phyloP scores from a whole-genome alignment of 2,113 vertebrate species.

The Indicator indicator region DNA sequence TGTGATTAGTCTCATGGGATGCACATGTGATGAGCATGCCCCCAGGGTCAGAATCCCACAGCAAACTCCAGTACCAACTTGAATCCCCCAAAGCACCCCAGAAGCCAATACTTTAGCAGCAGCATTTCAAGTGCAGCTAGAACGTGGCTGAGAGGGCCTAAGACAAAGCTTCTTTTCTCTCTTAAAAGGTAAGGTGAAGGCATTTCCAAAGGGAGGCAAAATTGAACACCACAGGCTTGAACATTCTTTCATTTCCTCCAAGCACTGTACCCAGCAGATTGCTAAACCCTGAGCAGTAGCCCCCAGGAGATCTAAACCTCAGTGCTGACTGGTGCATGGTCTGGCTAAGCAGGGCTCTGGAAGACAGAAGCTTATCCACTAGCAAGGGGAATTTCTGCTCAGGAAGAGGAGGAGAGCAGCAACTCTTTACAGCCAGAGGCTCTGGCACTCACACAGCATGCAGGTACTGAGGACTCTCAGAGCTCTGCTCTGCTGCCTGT shows the following conservation, averaged over 20 bases:
- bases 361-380: neutral
- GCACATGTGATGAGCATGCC: neutral
- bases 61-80: accelerated
- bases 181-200: neutral
- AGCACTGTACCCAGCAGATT: neutral
- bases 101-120: neutral
- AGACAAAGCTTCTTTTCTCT: neutral
- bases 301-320: neutral
- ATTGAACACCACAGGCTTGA: neutral
- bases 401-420: neutral
- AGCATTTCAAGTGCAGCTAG: neutral
- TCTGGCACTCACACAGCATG: neutral
- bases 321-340: neutral
- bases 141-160: neutral
- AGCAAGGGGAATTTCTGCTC: neutral
- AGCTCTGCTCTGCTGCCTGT: neutral
- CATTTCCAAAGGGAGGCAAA: neutral
- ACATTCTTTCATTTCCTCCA: neutral
- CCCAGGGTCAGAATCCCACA: neutral
- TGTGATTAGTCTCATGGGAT: constrained; percentile 30
- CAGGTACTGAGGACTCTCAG: neutral
- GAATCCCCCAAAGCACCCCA: neutral
- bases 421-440: neutral
- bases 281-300: neutral
- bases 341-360: neutral